Base-by-base conservation (phyloP, 2,888 invertebrate genomes). In the Sarcophaga rosellei region DNA sequence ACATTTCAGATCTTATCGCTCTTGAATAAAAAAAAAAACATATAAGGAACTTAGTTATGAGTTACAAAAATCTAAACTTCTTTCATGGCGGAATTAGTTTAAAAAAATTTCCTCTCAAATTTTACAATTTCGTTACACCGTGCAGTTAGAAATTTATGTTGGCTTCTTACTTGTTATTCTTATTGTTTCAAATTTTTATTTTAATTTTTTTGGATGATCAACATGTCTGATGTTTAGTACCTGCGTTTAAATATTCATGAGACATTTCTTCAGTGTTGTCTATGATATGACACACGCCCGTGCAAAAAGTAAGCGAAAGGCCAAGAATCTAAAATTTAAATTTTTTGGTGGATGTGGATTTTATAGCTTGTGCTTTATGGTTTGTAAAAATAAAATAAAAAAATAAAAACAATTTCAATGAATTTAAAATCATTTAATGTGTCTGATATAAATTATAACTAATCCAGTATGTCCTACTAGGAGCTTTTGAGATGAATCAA, bases 191-290 rank as follows among this genome's bases (percentile, higher is more conserved):
- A 35, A 35, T 35, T 35, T 35, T 10, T 35, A 35, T 10, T 35
- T 35, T 35, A 0, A 23, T 23, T 35, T 10, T 35, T 69, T 35
- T 17, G 57, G 21, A 6, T 70, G 23, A 20, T 63, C 73, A 76
- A 69, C 68, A 79, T 83, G 73, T 77, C 79, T 83, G 79, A 57
- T 76, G 72, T 82, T 76, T 82, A 86, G 75, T 79, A 69, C 81
- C 85, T 79, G 65, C 45, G 62, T 81, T 86, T 86, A 86, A 86
- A 83, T 86, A 86, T 86, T 86, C 83, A 86, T 83, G 80, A 86
- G 74, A 59, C 76, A 74, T 69, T 35, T 83, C 74, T 69, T 61
- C 59, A 80, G 80, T 74, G 69, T 80, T 83, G 83, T 74, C 44
- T n/a, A 59, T 47, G 61, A 59, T 12, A 35, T 35, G 35, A 0